Base-by-base conservation (phyloP, 2,888 invertebrate species). In the Frankliniella intonsa region DNA sequence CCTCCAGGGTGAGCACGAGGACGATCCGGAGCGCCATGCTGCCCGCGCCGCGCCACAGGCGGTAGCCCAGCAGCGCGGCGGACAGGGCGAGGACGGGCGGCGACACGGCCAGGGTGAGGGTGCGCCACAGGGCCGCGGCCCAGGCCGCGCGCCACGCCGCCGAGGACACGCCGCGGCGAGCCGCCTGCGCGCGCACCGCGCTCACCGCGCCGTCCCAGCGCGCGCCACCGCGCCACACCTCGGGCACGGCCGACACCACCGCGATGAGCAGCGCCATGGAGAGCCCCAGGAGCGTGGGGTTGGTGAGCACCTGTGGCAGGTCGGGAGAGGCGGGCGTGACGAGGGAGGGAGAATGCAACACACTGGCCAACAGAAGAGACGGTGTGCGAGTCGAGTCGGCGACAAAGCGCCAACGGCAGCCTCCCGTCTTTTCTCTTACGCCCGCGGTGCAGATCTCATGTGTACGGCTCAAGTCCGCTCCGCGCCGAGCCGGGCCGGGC, bases 201-300 rank as follows among this genome's bases (percentile, higher is more conserved):
- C 69, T 8, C 55, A 55, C 55, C 69, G 69, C 69, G 25, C 22
- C 69, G 9, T 22, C 69, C 69, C 25, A 22, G 22, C 11, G 12
- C 69, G 22, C 0, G 69, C 69, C 22, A 19, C 69, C 22, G 25
- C 69, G 38, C 38, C 38, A 12, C 69, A 76, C 69, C 69, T 76
- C 69, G 9, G 69, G 69, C 69, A 76, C 69, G 69, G 69, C 69
- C 22, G 69, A 22, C 38, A 80, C 83, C 10, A 82, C 81, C 0
- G 83, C 65, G 49, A 83, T 65, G 55, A 84, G 55, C 69, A 84
- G 81, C 62, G 69, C 69, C 25, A 76, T 25, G 69, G 22, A 76
- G 7, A 76, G 69, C 25, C 69, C 69, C 22, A 76, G 10, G 22
- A 76, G 69, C 69, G 69, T 25, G 25, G 69, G 69, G 22, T 25